These are phyloP conservation scores for Mastigias papua DNA, from an alignment of 30 jellyfish, hydroid and myxozoan genomes.

Conservation along the genomic window DNA sequence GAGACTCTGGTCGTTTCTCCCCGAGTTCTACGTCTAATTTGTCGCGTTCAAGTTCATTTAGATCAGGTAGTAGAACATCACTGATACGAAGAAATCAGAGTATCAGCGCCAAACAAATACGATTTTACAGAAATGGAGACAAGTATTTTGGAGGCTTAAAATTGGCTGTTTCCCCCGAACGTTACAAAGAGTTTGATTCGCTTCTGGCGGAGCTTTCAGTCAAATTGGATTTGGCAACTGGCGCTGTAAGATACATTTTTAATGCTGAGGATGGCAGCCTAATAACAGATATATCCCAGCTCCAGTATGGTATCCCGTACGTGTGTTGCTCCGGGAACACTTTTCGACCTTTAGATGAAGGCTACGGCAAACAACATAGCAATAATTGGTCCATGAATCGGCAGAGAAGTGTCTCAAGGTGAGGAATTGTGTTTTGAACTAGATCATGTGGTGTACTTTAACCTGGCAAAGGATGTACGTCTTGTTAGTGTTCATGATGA, in stretches of 20 bases:
- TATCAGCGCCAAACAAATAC: conserved; percentile 94
- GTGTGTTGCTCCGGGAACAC: conserved; percentile 94
- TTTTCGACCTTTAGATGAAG: conserved; percentile 91
- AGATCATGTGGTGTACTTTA: not conserved
- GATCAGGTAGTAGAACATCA: conserved; percentile 88
- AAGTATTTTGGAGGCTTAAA: conserved; percentile 91
- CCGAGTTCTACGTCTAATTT: conserved; percentile 66
- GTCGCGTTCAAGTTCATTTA: conserved; percentile 85
- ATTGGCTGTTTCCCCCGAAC: conserved; percentile 94
- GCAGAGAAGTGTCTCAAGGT: conserved; percentile 59
- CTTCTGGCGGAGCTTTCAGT: conserved; percentile 90
- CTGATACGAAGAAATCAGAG: conserved; percentile 94
- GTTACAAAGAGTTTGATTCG: conserved; percentile 93
- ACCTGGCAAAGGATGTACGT: no score
- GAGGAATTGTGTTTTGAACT: not conserved
- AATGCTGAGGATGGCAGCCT: conserved; percentile 94
- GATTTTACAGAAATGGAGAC: conserved; percentile 95
- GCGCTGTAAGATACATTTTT: conserved; percentile 94
- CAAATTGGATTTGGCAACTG: conserved; percentile 89
- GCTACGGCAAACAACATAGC: conserved; percentile 87
- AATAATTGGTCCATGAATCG: conserved; percentile 85
- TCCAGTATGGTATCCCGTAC: conserved; percentile 93
- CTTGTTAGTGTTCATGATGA: no score
- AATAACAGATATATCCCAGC: conserved; percentile 92
- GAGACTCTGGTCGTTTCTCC: conserved; percentile 78